phyloP scores from a whole-genome alignment of 1,140 invertebrate genomes.

The Drusus annulatus region DNA sequence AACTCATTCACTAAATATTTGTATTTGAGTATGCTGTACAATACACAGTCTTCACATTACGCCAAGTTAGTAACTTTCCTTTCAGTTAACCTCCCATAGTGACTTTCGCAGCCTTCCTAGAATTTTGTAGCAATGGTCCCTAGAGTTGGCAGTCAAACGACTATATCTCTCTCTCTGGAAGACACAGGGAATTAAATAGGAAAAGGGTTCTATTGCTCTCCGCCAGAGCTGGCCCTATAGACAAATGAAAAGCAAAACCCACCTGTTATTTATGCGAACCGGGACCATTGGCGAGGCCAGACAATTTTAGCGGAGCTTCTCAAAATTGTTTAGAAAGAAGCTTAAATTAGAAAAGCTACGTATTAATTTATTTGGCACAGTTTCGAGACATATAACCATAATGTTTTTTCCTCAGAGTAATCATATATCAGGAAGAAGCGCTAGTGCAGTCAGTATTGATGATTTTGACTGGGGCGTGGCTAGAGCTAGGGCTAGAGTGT shows the following conservation, averaged over 20 bases:
- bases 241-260: slow-evolving; percentile 28
- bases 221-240: neutral
- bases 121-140: neutral
- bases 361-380: too few species aligned
- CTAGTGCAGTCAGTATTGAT: too few species aligned
- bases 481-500: too few species aligned
- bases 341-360: too few species aligned
- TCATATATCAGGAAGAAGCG: too few species aligned
- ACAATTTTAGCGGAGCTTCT: neutral
- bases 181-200: slow-evolving; percentile 2
- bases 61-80: slow-evolving; percentile 1
- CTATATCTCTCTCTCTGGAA: neutral
- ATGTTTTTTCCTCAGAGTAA: too few species aligned
- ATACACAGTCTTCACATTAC: too few species aligned
- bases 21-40: too few species aligned
- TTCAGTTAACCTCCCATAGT: neutral
- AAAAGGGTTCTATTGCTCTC: neutral
- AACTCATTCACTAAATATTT: too few species aligned
- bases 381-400: too few species aligned
- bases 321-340: neutral
- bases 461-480: too few species aligned
- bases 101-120: too few species aligned
- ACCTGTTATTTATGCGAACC: slow-evolving; percentile 21
- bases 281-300: neutral
- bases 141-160: neutral